Percentiles rank a stretch among this genome's conserved stretches.
Conservation (phyloP, 2,888 invertebrate genomes). For the Chouioia cunea region DNA sequence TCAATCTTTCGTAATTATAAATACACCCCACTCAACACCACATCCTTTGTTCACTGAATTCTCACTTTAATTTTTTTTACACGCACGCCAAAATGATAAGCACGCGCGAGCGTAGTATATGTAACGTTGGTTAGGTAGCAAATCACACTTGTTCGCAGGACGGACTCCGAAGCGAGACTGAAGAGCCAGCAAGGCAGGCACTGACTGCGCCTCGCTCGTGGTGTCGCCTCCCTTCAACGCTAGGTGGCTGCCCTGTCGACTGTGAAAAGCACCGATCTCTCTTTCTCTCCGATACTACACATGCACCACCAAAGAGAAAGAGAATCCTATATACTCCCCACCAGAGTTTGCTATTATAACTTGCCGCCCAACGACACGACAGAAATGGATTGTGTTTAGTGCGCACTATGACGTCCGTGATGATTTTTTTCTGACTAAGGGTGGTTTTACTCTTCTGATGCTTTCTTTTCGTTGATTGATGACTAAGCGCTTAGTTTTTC, state of each 20-base stretch:
- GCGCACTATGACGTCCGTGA: too few relatives aligned
- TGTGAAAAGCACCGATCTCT: not conserved
- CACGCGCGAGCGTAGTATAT: slow-evolving; percentile 4
- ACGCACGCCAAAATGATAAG: not conserved
- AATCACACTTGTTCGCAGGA: slow-evolving; percentile 43
- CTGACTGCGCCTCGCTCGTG: slow-evolving; percentile 14
- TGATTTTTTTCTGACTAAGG: too few relatives aligned
- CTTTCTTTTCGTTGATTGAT: too few relatives aligned
- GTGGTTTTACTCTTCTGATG: too few relatives aligned
- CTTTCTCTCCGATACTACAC: not conserved
- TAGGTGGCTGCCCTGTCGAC: slow-evolving; percentile 25
- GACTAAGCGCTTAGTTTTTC: too few relatives aligned
- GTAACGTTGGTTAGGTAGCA: not conserved
- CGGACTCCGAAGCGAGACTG: slow-evolving; percentile 62
- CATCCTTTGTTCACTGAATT: too few relatives aligned
- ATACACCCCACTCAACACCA: too few relatives aligned
- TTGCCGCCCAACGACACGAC: too few relatives aligned
- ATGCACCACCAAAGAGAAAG: too few relatives aligned
- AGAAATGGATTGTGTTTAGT: too few relatives aligned
- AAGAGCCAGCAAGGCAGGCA: slow-evolving; percentile 40
- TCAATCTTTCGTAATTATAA: too few relatives aligned
- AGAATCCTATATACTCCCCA: slow-evolving; percentile 28
- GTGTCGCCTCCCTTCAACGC: not conserved
- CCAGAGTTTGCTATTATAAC: not conserved
- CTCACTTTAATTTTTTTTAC: not conserved